A percentile compares a stretch with the other conserved stretches of the same genome.
Evolutionary conservation across 2,888 invertebrate species (phyloP).

Genomic region (Heliconius aoede): DNA sequence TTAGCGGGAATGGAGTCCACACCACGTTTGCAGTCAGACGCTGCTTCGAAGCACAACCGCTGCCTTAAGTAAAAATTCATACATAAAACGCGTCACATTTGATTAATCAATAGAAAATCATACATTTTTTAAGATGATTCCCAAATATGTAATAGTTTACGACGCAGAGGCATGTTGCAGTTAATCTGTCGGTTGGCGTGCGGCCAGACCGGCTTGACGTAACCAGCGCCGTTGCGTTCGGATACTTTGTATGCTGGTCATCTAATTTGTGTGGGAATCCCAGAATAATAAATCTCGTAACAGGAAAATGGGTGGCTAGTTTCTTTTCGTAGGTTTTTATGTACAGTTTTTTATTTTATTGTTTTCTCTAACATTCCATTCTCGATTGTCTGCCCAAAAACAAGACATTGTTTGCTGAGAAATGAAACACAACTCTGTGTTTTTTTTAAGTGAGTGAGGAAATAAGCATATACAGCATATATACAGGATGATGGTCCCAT

Average conservation of each 20-base stretch:
- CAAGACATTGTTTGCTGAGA: too few relatives aligned
- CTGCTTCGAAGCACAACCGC: too few relatives aligned
- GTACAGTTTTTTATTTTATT: neutral
- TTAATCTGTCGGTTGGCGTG: conserved; percentile 23
- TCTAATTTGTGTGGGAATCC: conserved; percentile 12
- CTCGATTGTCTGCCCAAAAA: too few relatives aligned
- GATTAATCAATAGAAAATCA: neutral
- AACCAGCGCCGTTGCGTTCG: conserved; percentile 8
- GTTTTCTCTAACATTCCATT: neutral
- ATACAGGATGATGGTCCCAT: too few relatives aligned
- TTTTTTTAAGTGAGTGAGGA: too few relatives aligned
- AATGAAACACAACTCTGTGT: too few relatives aligned
- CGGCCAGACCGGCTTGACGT: conserved; percentile 18
- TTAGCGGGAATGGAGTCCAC: too few relatives aligned
- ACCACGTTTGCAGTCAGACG: too few relatives aligned
- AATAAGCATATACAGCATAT: too few relatives aligned
- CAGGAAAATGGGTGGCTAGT: neutral
- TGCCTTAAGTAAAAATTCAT: too few relatives aligned
- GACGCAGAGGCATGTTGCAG: conserved; percentile 16
- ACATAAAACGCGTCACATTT: neutral
- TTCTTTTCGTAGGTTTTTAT: neutral
- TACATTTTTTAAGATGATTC: conserved; percentile 13
- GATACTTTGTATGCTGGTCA: conserved; percentile 19
- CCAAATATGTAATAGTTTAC: conserved; percentile 11
- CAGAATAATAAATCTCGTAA: conserved; percentile 4